Evolutionary conservation across 2,113 vertebrate species (phyloP).

Genomic region (Scalopus aquaticus): DNA sequence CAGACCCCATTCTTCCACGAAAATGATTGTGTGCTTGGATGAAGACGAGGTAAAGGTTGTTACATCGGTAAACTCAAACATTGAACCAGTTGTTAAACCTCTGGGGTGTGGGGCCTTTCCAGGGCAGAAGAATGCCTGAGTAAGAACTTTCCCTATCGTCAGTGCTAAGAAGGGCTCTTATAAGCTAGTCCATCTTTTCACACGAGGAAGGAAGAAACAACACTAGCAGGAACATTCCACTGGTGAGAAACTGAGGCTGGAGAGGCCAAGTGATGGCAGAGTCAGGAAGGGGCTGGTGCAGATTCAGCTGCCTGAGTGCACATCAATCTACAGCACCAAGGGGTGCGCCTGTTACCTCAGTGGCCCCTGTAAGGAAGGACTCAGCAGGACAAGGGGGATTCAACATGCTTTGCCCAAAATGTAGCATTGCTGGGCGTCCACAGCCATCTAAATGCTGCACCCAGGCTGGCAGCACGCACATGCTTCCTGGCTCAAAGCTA

Average conservation of each 20-base stretch:
- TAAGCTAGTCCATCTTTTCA: not conserved
- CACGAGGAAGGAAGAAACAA: not conserved
- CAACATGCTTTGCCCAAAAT: not conserved
- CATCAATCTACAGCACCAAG: no score
- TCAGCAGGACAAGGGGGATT: not conserved
- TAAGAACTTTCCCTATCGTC: not conserved
- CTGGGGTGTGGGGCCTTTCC: not conserved
- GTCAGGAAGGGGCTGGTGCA: not conserved
- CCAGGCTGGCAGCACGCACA: no score
- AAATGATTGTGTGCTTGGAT: no score
- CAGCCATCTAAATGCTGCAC: no score
- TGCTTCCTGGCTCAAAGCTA: no score
- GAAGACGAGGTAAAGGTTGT: not conserved
- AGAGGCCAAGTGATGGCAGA: not conserved
- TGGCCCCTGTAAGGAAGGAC: accelerated
- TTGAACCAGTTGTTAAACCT: not conserved
- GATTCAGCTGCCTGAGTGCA: no score
- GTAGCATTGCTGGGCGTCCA: not conserved
- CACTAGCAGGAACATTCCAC: no score
- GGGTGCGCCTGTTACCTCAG: not conserved
- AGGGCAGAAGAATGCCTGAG: not conserved
- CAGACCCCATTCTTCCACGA: not conserved
- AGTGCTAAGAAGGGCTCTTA: not conserved
- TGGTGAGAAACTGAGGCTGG: not conserved
- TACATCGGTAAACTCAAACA: accelerated